phyloP scores from a whole-genome alignment of 2,797 vertebrate species.

The Poliocrania exsul region DNA sequence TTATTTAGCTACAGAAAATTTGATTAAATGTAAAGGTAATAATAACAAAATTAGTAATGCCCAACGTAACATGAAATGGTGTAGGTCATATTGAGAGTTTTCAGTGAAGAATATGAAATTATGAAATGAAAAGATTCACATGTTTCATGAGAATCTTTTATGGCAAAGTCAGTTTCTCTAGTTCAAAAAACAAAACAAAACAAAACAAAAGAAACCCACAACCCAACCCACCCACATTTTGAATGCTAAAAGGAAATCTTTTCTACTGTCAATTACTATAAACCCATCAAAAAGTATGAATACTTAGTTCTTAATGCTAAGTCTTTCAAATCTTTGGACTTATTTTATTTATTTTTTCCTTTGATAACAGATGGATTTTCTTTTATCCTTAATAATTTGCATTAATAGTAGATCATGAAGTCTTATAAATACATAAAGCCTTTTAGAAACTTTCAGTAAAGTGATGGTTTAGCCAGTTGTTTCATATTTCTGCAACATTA shows the following conservation, averaged over 20 bases:
- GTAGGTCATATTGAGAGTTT: neutral
- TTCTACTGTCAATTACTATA: constrained; percentile 53
- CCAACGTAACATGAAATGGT: neutral
- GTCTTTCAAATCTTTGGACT: constrained; percentile 66
- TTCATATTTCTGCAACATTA: constrained; percentile 42
- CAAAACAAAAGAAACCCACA: neutral
- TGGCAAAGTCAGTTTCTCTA: neutral
- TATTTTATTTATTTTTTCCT: constrained; percentile 47
- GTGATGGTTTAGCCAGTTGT: constrained; percentile 22
- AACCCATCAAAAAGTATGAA: constrained; percentile 52
- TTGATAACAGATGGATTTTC: constrained; percentile 69
- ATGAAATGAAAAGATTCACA: neutral
- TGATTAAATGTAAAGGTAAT: constrained; percentile 35
- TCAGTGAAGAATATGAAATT: constrained; percentile 6
- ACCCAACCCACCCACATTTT: neutral
- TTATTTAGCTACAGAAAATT: constrained; percentile 49
- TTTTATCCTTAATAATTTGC: constrained; percentile 71
- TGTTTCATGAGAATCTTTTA: constrained; percentile 7
- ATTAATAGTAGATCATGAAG: constrained; percentile 68
- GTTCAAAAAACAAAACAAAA: constrained; percentile 36
- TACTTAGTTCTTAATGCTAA: constrained; percentile 63
- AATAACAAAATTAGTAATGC: constrained; percentile 35
- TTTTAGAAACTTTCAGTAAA: constrained; percentile 66
- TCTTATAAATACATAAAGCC: constrained; percentile 67
- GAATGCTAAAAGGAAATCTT: constrained; percentile 42